phyloP scores from a whole-genome alignment of 2,113 vertebrate genomes.

The Nothocercus nigrocapillus region DNA sequence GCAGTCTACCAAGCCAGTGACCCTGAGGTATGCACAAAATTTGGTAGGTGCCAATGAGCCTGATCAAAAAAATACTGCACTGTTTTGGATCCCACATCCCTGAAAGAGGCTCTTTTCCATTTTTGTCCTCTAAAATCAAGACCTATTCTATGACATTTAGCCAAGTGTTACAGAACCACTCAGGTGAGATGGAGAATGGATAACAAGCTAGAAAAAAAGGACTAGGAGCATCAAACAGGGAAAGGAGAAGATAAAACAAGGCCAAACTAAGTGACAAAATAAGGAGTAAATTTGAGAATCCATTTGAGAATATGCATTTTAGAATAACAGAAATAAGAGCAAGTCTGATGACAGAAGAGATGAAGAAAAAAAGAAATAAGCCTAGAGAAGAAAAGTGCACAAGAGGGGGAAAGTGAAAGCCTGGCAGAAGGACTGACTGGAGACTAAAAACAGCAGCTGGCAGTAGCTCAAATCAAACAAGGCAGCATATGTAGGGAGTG shows the following conservation, averaged over 20 bases:
- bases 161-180: neutral
- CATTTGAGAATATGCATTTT: neutral
- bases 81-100: neutral
- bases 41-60: accelerated
- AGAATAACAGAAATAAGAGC: neutral
- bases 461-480: constrained; percentile 58
- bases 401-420: constrained; percentile 13
- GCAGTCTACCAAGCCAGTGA: neutral
- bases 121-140: neutral
- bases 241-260: neutral
- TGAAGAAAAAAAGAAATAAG: constrained; percentile 33
- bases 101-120: neutral
- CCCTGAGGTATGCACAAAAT: neutral
- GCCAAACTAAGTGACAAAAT: neutral
- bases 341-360: neutral
- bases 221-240: neutral
- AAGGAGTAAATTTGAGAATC: neutral
- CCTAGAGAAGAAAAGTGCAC: neutral
- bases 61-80: neutral
- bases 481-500: constrained; percentile 46
- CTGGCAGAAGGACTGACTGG: constrained; percentile 31
- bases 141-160: neutral
- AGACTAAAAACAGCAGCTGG: constrained; percentile 58
- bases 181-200: neutral
- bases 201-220: neutral